Evolutionary conservation across 2,113 vertebrate species (phyloP).

Genomic region (Perca flavescens): DNA sequence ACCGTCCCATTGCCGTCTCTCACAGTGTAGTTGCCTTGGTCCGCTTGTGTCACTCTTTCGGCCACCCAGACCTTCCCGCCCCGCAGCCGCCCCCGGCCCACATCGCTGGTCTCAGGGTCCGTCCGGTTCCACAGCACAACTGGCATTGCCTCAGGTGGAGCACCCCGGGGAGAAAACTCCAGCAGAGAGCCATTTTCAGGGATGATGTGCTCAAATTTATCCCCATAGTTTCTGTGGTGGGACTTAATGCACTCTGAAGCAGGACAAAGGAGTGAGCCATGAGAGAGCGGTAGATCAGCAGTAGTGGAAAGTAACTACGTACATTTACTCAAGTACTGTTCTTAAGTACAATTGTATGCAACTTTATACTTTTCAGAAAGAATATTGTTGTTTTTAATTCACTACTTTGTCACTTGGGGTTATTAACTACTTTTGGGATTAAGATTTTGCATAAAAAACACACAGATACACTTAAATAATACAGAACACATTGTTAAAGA

Average conservation of each 20-base stretch:
- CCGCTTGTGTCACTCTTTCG: constrained; percentile 73
- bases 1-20: constrained; percentile 82
- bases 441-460: not conserved
- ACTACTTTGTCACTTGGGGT: not conserved
- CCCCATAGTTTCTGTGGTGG: constrained; percentile 71
- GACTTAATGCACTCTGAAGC: constrained; percentile 76
- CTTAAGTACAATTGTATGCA: not conserved
- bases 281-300: not conserved
- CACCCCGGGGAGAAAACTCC: constrained; percentile 71
- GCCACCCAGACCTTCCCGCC: constrained; percentile 72
- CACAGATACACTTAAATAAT: not conserved
- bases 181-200: constrained; percentile 67
- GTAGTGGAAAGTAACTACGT: not conserved
- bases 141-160: constrained; percentile 55
- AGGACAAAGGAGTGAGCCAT: not conserved
- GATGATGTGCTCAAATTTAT: constrained; percentile 73
- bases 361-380: not conserved
- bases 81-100: constrained; percentile 59
- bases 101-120: constrained; percentile 14
- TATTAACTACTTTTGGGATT: not conserved
- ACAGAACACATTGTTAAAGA: not conserved
- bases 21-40: constrained; percentile 89
- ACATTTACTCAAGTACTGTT: not conserved
- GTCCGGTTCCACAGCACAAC: constrained; percentile 78
- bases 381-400: not conserved